Evolutionary conservation across 1,140 invertebrate species (phyloP).

Genomic region (Trichonephila clavata): DNA sequence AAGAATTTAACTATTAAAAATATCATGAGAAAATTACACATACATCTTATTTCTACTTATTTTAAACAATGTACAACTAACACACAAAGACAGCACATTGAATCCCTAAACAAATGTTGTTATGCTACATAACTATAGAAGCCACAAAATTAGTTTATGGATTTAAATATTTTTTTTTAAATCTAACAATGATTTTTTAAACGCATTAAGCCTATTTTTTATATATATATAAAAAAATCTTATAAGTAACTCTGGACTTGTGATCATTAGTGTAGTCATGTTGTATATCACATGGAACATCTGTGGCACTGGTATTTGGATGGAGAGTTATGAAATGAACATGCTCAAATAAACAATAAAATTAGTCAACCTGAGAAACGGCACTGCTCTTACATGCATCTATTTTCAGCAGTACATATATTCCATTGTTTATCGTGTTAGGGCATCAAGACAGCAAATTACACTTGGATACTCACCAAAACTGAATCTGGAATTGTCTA

Average conservation of each 20-base stretch:
- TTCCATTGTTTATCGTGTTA: background rate
- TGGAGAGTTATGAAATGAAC: background rate
- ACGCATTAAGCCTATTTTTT: too few relatives aligned
- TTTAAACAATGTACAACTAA: too few relatives aligned
- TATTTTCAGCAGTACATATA: background rate
- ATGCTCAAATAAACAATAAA: slow-evolving; percentile 20
- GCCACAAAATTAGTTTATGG: too few relatives aligned
- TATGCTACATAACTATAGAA: too few relatives aligned
- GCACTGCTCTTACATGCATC: slow-evolving; percentile 7
- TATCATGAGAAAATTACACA: too few relatives aligned
- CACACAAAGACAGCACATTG: too few relatives aligned
- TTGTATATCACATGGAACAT: slow-evolving; percentile 5
- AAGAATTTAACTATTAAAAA: too few relatives aligned
- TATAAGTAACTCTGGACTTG: background rate
- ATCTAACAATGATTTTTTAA: too few relatives aligned
- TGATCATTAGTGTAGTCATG: background rate
- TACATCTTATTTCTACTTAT: too few relatives aligned
- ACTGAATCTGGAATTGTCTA: background rate
- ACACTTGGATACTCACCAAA: background rate
- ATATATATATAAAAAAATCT: too few relatives aligned
- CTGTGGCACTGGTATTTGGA: slow-evolving; percentile 25
- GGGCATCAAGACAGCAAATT: background rate
- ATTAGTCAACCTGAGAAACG: slow-evolving; percentile 25
- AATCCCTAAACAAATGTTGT: too few relatives aligned
- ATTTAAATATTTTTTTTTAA: too few relatives aligned